A percentile compares a stretch with the other conserved stretches of the same genome.
Evolutionary conservation across 2,888 invertebrate genomes (phyloP).

Genomic region (Lasioglossum zephyrum): DNA sequence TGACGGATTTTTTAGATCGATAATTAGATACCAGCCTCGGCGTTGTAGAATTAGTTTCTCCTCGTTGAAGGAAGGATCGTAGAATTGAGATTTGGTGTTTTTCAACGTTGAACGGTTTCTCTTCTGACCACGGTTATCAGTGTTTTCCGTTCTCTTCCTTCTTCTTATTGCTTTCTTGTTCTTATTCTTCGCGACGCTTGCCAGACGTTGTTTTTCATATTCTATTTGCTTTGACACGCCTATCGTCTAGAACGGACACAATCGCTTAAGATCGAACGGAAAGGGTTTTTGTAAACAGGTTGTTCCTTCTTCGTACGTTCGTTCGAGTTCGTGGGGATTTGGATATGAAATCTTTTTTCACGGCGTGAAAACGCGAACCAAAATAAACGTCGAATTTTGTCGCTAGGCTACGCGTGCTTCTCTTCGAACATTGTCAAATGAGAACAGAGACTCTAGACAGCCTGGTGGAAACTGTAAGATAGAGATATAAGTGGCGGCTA

Average conservation of each 20-base stretch:
- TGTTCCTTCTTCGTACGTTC: conserved; percentile 13
- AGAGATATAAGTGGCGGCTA: neutral
- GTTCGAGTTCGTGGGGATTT: neutral
- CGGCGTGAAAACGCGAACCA: conserved; percentile 4
- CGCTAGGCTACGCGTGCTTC: conserved; percentile 1
- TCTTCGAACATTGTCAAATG: conserved; percentile 1
- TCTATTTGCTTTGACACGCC: neutral
- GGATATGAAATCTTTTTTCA: neutral
- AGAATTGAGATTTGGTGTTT: conserved; percentile 44
- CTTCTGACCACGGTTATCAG: conserved; percentile 8
- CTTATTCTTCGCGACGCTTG: conserved; percentile 6
- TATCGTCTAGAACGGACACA: neutral
- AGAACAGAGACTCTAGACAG: conserved; percentile 5
- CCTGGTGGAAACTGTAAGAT: neutral
- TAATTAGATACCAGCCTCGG: conserved; percentile 53
- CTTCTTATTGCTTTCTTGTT: neutral
- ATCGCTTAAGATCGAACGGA: neutral
- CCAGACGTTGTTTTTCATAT: conserved; percentile 18
- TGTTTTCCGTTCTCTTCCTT: conserved; percentile 4
- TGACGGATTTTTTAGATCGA: conserved; percentile 56
- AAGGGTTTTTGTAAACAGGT: conserved; percentile 3
- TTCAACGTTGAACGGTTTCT: conserved; percentile 44
- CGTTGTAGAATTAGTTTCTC: conserved; percentile 45
- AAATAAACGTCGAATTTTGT: conserved; percentile 18
- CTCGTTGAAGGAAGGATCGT: conserved; percentile 38